Conservation (phyloP, 2,797 vertebrate species). For the Poeciliopsis paucimaculata region DNA sequence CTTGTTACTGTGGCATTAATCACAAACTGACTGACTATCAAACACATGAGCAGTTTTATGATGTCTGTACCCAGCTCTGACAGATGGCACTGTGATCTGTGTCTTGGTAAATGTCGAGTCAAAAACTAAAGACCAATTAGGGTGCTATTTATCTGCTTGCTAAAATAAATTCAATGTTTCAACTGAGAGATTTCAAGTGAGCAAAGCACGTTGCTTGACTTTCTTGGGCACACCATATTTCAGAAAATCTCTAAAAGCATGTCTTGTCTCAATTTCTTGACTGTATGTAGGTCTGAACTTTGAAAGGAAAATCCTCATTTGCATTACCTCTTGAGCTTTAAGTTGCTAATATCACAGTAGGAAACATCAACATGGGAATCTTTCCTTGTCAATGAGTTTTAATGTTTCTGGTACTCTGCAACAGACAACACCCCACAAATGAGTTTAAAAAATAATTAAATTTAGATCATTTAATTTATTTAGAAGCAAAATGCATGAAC, state of each 20-base stretch:
- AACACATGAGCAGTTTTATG: neutral
- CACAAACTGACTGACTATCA: neutral
- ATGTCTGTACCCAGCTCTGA: constrained; percentile 2
- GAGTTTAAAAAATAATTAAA: neutral
- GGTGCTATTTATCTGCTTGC: neutral
- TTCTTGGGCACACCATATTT: neutral
- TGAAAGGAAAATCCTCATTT: neutral
- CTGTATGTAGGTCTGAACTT: neutral
- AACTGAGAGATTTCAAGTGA: neutral
- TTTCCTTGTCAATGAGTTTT: neutral
- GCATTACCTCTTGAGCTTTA: neutral
- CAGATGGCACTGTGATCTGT: constrained; percentile 1
- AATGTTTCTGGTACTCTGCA: neutral
- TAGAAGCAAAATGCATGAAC: neutral
- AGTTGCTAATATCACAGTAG: neutral
- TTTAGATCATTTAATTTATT: neutral
- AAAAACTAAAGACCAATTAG: neutral
- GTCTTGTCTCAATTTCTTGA: neutral
- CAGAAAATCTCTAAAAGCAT: neutral
- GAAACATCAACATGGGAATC: neutral
- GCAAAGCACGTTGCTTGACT: neutral
- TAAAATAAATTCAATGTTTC: neutral
- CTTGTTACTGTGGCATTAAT: neutral
- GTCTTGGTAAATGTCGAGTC: neutral
- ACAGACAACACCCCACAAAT: neutral